Evolutionary conservation across 2,797 vertebrate species (phyloP).

Genomic region (Hapalemur alaotrensis): DNA sequence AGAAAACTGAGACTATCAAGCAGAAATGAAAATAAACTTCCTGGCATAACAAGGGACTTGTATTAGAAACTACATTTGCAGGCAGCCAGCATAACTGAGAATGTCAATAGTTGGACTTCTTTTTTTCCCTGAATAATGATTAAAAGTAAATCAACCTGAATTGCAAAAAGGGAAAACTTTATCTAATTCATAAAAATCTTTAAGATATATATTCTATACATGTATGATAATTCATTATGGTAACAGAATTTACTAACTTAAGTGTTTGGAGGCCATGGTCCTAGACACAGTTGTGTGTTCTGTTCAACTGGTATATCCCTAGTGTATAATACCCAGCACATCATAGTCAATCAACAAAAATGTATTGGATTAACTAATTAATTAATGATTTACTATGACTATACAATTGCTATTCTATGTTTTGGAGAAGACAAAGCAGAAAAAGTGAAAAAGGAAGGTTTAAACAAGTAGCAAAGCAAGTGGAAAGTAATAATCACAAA

Average conservation of each 20-base stretch:
- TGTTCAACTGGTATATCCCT: neutral
- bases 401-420: neutral
- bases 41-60: neutral
- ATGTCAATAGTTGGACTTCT: neutral
- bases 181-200: slow-evolving; percentile 10
- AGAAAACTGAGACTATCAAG: slow-evolving; percentile 47
- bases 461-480: neutral
- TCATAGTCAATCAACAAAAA: neutral
- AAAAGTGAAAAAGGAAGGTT: neutral
- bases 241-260: neutral
- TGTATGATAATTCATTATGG: neutral
- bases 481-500: neutral
- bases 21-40: slow-evolving; percentile 61
- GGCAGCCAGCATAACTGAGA: neutral
- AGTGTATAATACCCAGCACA: neutral
- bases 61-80: neutral
- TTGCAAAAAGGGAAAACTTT: neutral
- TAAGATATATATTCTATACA: neutral
- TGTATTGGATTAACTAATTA: neutral
- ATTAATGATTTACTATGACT: neutral
- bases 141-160: neutral
- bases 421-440: neutral
- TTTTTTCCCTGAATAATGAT: neutral
- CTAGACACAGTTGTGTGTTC: neutral
- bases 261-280: neutral